phyloP scores from a whole-genome alignment of 2,113 vertebrate genomes.

The Ptilorrhoa leucosticta region DNA sequence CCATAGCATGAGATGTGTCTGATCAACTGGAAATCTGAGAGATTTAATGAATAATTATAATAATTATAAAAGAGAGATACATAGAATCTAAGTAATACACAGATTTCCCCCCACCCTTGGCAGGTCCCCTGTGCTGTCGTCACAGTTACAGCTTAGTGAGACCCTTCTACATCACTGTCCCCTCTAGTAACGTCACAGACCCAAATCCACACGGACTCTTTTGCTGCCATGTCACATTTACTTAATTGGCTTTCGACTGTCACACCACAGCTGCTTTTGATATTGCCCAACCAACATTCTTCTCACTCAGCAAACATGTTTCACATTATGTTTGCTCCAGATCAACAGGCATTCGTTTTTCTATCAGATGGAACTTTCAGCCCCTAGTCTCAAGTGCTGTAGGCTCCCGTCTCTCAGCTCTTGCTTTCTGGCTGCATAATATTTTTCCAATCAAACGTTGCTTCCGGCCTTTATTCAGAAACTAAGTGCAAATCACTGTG shows the following conservation, averaged over 20 bases:
- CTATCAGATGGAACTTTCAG: conserved; percentile 36
- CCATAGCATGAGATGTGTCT: background rate
- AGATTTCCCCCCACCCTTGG: background rate
- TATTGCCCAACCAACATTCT: conserved; percentile 37
- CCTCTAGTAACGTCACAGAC: background rate
- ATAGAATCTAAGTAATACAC: accelerated
- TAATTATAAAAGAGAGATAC: background rate
- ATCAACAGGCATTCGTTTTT: conserved; percentile 30
- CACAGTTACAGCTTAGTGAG: background rate
- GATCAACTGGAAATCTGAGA: background rate
- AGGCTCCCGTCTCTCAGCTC: background rate
- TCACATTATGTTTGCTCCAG: conserved; percentile 16
- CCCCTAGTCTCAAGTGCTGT: background rate
- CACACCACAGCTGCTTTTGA: conserved; percentile 41
- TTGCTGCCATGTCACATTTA: conserved; percentile 52
- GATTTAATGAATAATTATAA: background rate
- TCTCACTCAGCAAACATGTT: conserved; percentile 52
- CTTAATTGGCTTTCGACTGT: conserved; percentile 28
- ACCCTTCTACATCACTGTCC: background rate
- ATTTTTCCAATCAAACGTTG: conserved; percentile 12
- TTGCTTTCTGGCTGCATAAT: background rate
- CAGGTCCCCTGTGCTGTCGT: background rate
- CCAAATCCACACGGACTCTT: background rate
- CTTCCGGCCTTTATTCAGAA: conserved; percentile 35
- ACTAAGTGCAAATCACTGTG: conserved; percentile 1